Conservation (phyloP, 1,140 invertebrate species). For the Plectrocnemia conspersa region DNA sequence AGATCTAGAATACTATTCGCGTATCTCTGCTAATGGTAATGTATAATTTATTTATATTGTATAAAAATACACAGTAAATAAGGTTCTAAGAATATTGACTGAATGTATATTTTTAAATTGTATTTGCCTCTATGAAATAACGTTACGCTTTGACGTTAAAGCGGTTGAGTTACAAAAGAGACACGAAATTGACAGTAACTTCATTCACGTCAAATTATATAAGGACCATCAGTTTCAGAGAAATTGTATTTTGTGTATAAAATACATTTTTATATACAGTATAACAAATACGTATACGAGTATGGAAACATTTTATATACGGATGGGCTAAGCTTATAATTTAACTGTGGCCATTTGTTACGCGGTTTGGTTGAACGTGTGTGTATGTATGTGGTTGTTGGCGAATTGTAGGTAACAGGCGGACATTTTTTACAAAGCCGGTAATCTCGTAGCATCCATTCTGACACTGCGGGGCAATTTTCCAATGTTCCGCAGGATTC, state of each 20-base stretch:
- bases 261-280: not conserved
- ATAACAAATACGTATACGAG: not conserved
- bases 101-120: too few relatives aligned
- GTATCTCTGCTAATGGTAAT: too few relatives aligned
- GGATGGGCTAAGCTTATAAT: slow-evolving; percentile 25
- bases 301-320: slow-evolving; percentile 2
- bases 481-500: slow-evolving; percentile 8
- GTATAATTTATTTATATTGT: too few relatives aligned
- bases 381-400: slow-evolving; percentile 5
- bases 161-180: slow-evolving; percentile 10
- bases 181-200: slow-evolving; percentile 27
- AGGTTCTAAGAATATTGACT: too few relatives aligned
- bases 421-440: slow-evolving; percentile 31
- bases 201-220: slow-evolving; percentile 29
- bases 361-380: not conserved
- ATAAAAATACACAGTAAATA: too few relatives aligned
- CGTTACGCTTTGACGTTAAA: slow-evolving; percentile 13
- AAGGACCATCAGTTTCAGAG: slow-evolving; percentile 29
- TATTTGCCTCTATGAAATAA: too few relatives aligned
- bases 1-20: too few relatives aligned
- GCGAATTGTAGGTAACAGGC: slow-evolving; percentile 9
- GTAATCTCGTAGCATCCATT: slow-evolving; percentile 33
- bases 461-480: slow-evolving; percentile 28
- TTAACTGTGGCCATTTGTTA: slow-evolving; percentile 33
- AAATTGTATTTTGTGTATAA: not conserved